Evolutionary conservation across 2,113 vertebrate genomes (phyloP).

Genomic region (Oxyruncus cristatus): DNA sequence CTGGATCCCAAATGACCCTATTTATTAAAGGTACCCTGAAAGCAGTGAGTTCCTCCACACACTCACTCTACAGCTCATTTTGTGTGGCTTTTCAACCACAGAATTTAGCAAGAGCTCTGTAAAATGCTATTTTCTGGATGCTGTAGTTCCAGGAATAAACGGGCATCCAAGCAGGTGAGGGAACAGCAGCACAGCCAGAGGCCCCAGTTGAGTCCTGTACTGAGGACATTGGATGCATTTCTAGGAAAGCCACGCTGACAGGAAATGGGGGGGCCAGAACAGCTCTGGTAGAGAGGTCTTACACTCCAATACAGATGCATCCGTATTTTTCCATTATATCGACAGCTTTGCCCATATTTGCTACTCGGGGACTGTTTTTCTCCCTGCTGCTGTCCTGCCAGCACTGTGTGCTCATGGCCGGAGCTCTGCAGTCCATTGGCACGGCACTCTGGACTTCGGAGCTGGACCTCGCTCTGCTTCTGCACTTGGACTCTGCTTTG

Average conservation of each 20-base stretch:
- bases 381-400: conserved; percentile 41
- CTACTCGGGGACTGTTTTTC: conserved; percentile 52
- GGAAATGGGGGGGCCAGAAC: conserved; percentile 7
- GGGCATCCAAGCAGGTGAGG: conserved; percentile 45
- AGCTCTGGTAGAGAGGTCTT: neutral
- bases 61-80: accelerated
- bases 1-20: neutral
- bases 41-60: neutral
- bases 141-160: neutral
- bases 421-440: conserved; percentile 10
- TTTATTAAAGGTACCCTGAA: neutral
- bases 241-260: conserved; percentile 22
- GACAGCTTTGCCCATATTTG: conserved; percentile 30
- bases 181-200: neutral
- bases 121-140: neutral
- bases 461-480: neutral
- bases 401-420: neutral
- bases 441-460: neutral
- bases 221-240: neutral
- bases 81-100: neutral
- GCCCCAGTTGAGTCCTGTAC: neutral
- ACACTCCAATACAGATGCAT: neutral
- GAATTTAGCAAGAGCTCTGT: neutral
- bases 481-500: neutral
- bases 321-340: conserved; percentile 17